Evolutionary conservation across 2,113 vertebrate species (phyloP).

Genomic region (Sciurus niger): DNA sequence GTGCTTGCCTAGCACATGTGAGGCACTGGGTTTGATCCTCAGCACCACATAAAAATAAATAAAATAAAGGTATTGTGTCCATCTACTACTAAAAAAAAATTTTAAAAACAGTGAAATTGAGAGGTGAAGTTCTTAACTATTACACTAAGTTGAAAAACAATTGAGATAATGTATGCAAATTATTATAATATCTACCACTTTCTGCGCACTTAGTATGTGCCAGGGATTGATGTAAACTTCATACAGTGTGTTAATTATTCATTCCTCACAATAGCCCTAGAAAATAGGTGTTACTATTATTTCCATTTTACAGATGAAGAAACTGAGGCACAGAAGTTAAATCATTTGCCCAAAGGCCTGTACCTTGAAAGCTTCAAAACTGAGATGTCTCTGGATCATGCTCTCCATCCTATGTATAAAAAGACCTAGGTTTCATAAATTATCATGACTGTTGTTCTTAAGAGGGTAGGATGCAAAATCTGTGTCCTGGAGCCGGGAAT

Average conservation of each 20-base stretch:
- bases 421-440: not conserved
- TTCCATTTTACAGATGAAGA: constrained; percentile 16
- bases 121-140: constrained; percentile 9
- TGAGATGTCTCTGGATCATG: constrained; percentile 14
- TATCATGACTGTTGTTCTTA: constrained; percentile 13
- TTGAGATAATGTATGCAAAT: constrained; percentile 14
- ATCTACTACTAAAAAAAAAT: too few relatives aligned
- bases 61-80: too few relatives aligned
- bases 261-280: not conserved
- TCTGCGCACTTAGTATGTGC: not conserved
- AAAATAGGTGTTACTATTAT: not conserved
- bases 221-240: not conserved
- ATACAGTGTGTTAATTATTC: not conserved
- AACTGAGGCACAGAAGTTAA: constrained; percentile 26
- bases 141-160: not conserved
- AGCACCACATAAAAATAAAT: too few relatives aligned
- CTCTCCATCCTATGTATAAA: not conserved
- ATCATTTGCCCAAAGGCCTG: not conserved
- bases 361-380: constrained; percentile 26
- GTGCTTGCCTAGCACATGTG: too few relatives aligned
- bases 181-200: not conserved
- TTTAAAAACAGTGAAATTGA: not conserved
- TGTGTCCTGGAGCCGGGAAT: constrained; percentile 16
- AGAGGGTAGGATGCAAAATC: not conserved
- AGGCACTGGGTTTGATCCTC: too few relatives aligned